Base-by-base conservation (phyloP, 2,113 vertebrate genomes). In the Butorides virescens region DNA sequence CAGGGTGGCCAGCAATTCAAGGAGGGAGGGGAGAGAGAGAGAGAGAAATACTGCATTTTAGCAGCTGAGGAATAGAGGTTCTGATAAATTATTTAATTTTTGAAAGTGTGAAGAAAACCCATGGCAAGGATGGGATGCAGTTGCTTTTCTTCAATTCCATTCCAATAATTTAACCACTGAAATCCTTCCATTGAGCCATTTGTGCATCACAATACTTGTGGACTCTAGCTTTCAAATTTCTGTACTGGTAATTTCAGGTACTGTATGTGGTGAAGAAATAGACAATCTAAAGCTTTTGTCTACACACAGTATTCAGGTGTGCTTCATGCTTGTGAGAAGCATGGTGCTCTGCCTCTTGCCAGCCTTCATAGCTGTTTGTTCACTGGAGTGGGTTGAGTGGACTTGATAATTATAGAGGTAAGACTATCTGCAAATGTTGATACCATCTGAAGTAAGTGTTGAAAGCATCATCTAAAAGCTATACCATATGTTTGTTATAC, bases 361-460 rank as follows among this genome's bases (percentile, higher is more conserved):
- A 86, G 78, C 44, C 63, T 92, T 71, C 71, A 10, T 44, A 65
- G 44, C 78, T 77, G 46, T 59, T 84, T 42, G 70, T 84, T 94
- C 70, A 19, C 63, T 12, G 20, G 27, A 44, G 81, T 81, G 76
- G 53, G 49, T 61, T 91, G 86, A 93, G 65, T 89, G 73, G 86
- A 91, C 76, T 75, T 76, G 70, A 39, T 97, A 91, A 94, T 95
- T 95, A 92, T 52, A 84, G 96, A 86, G 86, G 88, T 92, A 91
- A 72, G 66, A 59, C 61, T 83, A 27, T 86, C 67, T 81, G 72
- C 61, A 89, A 88, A 42, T 78, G 55, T 72, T 89, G 81, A 37
- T 94, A 63, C 63, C 61, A 72, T 93, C 84, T 95, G 87, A 96
- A 90, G 71, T 88, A 72, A 78, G 81, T 80, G 86, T 79, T 91